Evolutionary conservation across 2,113 vertebrate species (phyloP), one percentile per base, ranked within the genome.

Genomic region (Ictidomys tridecemlineatus): DNA sequence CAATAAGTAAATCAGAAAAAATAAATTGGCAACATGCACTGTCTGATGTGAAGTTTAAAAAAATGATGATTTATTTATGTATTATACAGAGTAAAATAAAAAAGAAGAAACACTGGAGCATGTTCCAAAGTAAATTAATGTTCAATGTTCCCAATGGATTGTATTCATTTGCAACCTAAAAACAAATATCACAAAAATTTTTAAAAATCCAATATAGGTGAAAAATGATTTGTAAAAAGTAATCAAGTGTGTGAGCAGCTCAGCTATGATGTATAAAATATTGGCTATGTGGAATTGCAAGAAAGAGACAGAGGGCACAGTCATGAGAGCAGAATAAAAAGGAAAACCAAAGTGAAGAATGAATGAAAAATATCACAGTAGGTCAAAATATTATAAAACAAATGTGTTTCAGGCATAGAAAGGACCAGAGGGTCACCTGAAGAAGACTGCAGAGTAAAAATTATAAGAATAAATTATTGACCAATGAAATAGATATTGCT

Each of bases 381-480:
- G 63, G 51, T 96, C 73, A 97, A 93, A 96, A 97, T 74, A 74
- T 94, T 67, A 96, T 94, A 94, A 9, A 22, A 85, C 45, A 45
- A 92, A 98, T 96, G 96, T 82, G 22, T 42, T 9, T 93, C 85
- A 69, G 91, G 94, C 83, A 96, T 97, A 85, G 30, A 88, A 97
- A 93, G 89, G 92, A 95, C 32, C 69, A 96, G 96, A 91, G 91
- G 94, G 94, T 96, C 93, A 87, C 45, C 34, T 51, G 79, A 94
- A 97, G 91, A 97, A 96, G 94, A 83, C 94, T 96, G 90, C 65
- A 97, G 83, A 95, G 39, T 89, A 97, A 89, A 97, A 98, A 97
- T 96, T 96, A 72, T 94, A 97, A 97, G 97, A 95, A 96, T 97
- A 98, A 98, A 95, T 96, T 98, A 98, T 97, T 74, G 95, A 97